These are phyloP conservation scores for Tromatobia lineatoria DNA, from an alignment of 2,888 invertebrate species.

Conservation along the genomic window DNA sequence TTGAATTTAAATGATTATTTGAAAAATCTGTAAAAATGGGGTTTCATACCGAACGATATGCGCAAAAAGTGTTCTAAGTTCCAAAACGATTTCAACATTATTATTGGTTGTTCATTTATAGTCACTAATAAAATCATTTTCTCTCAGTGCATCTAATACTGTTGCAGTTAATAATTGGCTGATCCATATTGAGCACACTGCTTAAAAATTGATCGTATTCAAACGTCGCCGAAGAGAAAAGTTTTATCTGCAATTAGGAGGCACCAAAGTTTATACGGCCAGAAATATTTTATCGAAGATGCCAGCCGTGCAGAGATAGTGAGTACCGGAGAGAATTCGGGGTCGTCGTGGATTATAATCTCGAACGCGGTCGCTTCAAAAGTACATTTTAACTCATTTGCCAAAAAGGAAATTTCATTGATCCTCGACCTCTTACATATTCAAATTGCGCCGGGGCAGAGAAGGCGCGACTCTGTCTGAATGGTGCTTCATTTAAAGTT, in stretches of 20 bases:
- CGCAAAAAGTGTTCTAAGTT: no score
- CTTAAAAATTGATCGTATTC: slow-evolving; percentile 5
- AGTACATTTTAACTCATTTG: slow-evolving; percentile 72
- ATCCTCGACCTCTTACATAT: slow-evolving; percentile 74
- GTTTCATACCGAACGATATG: no score
- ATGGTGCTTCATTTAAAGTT: slow-evolving; percentile 74
- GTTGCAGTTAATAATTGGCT: not conserved
- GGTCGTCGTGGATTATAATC: slow-evolving; percentile 59
- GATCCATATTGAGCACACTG: not conserved
- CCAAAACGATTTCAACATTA: no score
- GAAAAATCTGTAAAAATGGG: no score
- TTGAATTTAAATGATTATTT: no score
- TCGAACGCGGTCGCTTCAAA: slow-evolving; percentile 60
- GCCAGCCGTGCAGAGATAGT: not conserved
- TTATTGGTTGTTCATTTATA: no score
- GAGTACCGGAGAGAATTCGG: slow-evolving; percentile 22
- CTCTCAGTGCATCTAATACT: not conserved
- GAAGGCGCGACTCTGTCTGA: slow-evolving; percentile 69
- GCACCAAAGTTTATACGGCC: slow-evolving; percentile 4
- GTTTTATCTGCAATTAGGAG: not conserved
- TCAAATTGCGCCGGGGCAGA: slow-evolving; percentile 69
- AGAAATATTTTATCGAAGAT: slow-evolving; percentile 43
- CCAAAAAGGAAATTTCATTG: slow-evolving; percentile 71
- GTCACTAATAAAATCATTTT: no score
- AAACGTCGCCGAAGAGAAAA: not conserved